A percentile compares a stretch with the other conserved stretches of the same genome.
Conservation (phyloP, 2,888 invertebrate genomes). For the Dryococelus australis region DNA sequence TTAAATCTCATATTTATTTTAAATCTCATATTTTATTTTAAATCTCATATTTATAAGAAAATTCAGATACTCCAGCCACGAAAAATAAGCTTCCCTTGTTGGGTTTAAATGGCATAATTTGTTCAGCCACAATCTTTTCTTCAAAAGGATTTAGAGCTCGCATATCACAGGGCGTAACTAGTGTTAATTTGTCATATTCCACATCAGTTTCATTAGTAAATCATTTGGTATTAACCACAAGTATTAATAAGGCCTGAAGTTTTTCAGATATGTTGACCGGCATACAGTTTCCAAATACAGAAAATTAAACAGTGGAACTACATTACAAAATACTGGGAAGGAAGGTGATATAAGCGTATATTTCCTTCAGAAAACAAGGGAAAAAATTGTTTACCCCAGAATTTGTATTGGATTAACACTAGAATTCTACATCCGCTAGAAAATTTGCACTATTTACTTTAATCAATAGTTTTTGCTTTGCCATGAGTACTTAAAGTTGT, state of each 20-base stretch:
- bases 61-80: constrained; percentile 50
- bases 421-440: too few species aligned
- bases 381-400: too few species aligned
- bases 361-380: too few species aligned
- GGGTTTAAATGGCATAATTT: not conserved
- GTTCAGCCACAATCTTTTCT: not conserved
- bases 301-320: too few species aligned
- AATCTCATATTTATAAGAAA: constrained; percentile 53
- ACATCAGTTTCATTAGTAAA: not conserved
- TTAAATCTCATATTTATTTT: constrained; percentile 54
- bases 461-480: too few species aligned
- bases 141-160: not conserved
- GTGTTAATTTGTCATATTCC: not conserved
- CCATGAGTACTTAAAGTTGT: too few species aligned
- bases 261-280: not conserved
- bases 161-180: not conserved
- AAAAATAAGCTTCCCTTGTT: constrained; percentile 42
- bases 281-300: not conserved
- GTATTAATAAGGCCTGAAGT: not conserved
- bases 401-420: too few species aligned
- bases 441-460: too few species aligned
- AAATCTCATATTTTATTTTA: constrained; percentile 53
- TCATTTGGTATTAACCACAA: not conserved
- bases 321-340: too few species aligned
- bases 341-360: too few species aligned